Conservation (phyloP, 2,797 vertebrate genomes). For the Heterohyrax brucei region DNA sequence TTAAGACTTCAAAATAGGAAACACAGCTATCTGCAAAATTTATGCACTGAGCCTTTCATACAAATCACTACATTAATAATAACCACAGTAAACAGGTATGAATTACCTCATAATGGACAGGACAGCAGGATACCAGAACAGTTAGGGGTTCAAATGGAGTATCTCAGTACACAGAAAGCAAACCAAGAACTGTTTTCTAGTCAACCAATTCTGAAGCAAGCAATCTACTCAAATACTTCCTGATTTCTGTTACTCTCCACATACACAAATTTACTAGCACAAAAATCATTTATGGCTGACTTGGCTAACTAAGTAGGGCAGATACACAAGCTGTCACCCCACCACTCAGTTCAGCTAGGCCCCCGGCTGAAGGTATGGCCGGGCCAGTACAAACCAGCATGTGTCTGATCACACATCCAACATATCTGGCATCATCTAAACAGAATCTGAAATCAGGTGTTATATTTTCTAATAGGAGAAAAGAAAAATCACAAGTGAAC, state of each 20-base stretch:
- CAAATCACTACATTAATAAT: conserved; percentile 35
- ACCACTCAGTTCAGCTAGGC: not conserved
- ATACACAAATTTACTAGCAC: not conserved
- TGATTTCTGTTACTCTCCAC: conserved; percentile 50
- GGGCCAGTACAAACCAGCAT: not conserved
- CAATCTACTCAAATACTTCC: not conserved
- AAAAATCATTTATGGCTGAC: not conserved
- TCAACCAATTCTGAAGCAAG: conserved; percentile 65
- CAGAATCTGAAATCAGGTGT: conserved; percentile 49
- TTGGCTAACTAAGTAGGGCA: not conserved
- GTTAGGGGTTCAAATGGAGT: not conserved
- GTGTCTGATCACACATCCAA: not conserved
- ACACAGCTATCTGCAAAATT: conserved; percentile 55
- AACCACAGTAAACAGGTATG: not conserved
- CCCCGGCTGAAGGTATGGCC: not conserved
- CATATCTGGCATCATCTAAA: not conserved
- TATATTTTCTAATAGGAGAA: conserved; percentile 6
- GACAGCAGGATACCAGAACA: not conserved
- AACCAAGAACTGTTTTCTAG: conserved; percentile 53
- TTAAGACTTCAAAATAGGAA: conserved; percentile 64
- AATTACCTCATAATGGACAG: not conserved
- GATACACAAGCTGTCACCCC: not conserved
- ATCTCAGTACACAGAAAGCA: not conserved
- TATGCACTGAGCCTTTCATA: conserved; percentile 1
- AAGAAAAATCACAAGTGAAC: conserved; percentile 50